Conservation (phyloP, 2,888 invertebrate species). For the Synanthedon formicaeformis region DNA sequence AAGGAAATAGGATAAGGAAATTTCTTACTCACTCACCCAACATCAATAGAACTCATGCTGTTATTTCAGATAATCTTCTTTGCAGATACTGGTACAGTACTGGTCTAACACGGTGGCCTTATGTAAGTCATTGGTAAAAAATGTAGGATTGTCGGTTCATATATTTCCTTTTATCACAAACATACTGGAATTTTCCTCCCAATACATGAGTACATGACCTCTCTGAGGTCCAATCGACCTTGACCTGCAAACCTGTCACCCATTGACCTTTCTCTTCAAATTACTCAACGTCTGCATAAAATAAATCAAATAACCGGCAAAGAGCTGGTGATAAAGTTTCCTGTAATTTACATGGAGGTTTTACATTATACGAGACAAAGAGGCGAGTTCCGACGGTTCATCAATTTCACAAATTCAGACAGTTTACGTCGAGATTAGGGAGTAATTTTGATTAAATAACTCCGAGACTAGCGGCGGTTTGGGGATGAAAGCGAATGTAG, state of each 20-base stretch:
- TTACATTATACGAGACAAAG: constrained; percentile 1
- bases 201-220: no score
- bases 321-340: constrained; percentile 1
- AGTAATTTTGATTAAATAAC: background rate
- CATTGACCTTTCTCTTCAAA: background rate
- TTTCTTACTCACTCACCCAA: no score
- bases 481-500: background rate
- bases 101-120: no score
- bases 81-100: no score
- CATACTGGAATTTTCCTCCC: no score
- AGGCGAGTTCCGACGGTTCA: background rate
- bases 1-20: no score
- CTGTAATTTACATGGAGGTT: constrained; percentile 3
- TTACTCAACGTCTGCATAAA: background rate
- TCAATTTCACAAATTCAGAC: background rate
- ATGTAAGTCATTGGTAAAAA: no score
- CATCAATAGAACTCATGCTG: no score
- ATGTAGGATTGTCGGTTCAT: no score
- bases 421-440: background rate
- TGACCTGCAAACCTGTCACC: background rate
- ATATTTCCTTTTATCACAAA: no score
- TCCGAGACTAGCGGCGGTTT: background rate
- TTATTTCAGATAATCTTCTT: no score
- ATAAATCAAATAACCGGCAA: constrained; percentile 2
- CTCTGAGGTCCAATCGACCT: background rate